Percentiles rank a stretch among this genome's conserved stretches.
phyloP scores from a whole-genome alignment of 2,113 vertebrate species.

The Poicephalus meyeri region DNA sequence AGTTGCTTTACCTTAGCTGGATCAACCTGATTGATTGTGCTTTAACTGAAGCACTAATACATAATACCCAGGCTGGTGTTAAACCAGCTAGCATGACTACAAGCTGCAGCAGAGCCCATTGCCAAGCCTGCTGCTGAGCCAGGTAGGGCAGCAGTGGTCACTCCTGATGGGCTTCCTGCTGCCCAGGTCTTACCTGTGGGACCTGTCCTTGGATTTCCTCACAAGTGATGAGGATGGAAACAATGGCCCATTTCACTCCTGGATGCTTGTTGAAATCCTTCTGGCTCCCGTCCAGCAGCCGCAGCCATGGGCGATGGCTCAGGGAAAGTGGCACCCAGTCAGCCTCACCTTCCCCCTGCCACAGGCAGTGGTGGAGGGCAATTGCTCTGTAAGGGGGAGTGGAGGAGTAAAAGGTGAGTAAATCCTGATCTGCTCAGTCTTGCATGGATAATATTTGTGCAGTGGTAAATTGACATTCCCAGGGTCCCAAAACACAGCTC shows the following conservation, averaged over 20 bases:
- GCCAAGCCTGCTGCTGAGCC: not conserved
- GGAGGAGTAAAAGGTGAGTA: not conserved
- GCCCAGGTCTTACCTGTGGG: not conserved
- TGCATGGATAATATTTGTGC: not conserved
- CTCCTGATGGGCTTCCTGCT: not conserved
- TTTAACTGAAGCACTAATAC: not conserved
- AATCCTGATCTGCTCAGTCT: not conserved
- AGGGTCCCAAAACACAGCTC: not conserved
- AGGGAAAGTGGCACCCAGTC: fast-evolving
- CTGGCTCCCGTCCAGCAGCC: fast-evolving
- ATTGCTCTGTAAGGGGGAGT: not conserved
- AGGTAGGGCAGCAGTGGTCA: not conserved
- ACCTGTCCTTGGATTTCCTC: not conserved
- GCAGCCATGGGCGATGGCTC: fast-evolving
- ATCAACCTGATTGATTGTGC: not conserved
- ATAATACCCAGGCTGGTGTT: not conserved
- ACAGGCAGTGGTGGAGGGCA: fast-evolving
- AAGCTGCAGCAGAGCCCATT: not conserved
- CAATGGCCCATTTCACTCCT: not conserved
- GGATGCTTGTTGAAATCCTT: not conserved
- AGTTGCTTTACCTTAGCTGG: conserved; percentile 8
- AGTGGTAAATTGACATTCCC: not conserved
- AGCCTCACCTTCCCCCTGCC: not conserved
- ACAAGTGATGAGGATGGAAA: fast-evolving
- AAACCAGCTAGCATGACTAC: not conserved